Evolutionary conservation across 2,797 vertebrate species (phyloP), one percentile per base, ranked within the genome.

Genomic region (Scolopax bukidnonensis): DNA sequence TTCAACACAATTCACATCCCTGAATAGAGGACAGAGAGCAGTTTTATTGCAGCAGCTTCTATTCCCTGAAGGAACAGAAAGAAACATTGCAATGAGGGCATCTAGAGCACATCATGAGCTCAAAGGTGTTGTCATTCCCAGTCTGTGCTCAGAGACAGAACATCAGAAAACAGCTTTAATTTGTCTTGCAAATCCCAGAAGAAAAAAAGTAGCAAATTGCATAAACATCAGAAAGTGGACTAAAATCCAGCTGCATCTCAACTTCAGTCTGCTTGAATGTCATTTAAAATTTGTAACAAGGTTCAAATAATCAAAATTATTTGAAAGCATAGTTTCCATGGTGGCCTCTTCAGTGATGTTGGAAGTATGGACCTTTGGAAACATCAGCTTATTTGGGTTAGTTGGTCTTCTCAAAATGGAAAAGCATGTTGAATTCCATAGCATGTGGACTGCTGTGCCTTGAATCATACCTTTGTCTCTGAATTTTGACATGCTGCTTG

Each of bases 1-100:
- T 94, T 96, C 84, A 90, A 94, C 6, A 24, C 81, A 87, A 80
- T 94, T 97, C 88, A 89, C 74, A 96, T 94, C 92, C 92, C 61
- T 96, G 92, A 93, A 94, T 7, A 84, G 74, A 95, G 50, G 57
- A 94, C 32, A 90, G 63, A 95, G 59, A 94, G 53, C 63, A 89
- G 47, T 78, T 95, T 74, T 82, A 56, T 87, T 61, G 90, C 88
- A 96, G 88, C 59, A 87, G 87, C 56, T 82, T 43, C 16, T 70
- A 90, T 92, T 89, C 89, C 87, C 59, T 70, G 60, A 84, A 90
- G 86, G 75, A 95, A 90, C 18, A 71, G 74, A 93, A 87, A 90
- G 48, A 86, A 92, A 91, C 48, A 63, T 64, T 79, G 56, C 47
- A 79, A 45, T 27, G 64, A 84, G 38, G 83, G 84, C 23, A 95